Evolutionary conservation across 1,140 invertebrate genomes (phyloP).

Genomic region (Fopius arisanus): DNA sequence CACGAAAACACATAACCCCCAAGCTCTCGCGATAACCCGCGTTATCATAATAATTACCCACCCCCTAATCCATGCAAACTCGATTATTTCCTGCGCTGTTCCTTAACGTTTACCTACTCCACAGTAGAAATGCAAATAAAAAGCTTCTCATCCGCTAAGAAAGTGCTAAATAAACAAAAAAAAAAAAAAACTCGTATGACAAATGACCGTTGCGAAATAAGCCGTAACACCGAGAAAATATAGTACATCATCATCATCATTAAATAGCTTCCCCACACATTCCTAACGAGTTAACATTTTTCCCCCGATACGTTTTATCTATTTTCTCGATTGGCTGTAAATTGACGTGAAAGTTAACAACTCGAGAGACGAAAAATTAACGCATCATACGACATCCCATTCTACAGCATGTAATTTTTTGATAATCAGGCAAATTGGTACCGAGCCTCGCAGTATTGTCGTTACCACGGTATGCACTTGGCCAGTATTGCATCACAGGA

Average conservation of each 20-base stretch:
- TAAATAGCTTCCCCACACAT: background rate
- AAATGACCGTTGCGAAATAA: background rate
- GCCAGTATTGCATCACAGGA: conserved; percentile 88
- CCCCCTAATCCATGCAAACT: too few species aligned
- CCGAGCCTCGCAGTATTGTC: conserved; percentile 87
- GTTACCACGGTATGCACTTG: conserved; percentile 91
- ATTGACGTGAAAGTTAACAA: background rate
- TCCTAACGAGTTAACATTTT: background rate
- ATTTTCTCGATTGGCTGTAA: background rate
- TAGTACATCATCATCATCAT: background rate
- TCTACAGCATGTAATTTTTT: background rate
- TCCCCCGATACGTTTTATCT: background rate
- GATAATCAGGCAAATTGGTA: conserved; percentile 87
- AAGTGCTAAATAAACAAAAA: background rate
- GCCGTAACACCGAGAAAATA: background rate
- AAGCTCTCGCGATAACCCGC: too few species aligned
- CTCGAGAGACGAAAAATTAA: too few species aligned
- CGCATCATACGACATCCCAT: background rate
- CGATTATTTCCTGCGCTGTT: too few species aligned
- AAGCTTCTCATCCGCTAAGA: background rate
- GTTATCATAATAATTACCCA: too few species aligned
- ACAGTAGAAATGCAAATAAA: background rate
- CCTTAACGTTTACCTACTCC: too few species aligned
- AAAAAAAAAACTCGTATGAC: background rate
- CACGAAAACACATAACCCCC: too few species aligned